Evolutionary conservation across 2,797 vertebrate genomes (phyloP), one percentile per base, ranked within the genome.

Genomic region (Steatocranus sp.): DNA sequence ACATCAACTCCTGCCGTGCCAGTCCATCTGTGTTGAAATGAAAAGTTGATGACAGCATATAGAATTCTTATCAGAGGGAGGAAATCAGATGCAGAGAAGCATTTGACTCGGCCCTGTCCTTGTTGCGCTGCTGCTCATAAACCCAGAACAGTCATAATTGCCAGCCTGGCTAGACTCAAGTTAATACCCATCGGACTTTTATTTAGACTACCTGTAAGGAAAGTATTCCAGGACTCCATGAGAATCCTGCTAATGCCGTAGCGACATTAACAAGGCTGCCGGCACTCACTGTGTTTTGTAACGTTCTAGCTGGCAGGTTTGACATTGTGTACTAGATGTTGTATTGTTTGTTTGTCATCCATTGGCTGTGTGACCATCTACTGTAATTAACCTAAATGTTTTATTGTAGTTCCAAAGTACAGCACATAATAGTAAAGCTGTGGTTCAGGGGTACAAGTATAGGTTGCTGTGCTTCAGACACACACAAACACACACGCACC

Each of bases 171-270:
- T 87, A 89, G 87, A 90, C 91, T 92, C 82, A 82, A 79, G 85
- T 79, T 87, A 77, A 91, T 87, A 82, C 86, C 86, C 87, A 30
- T 36, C 12, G 76, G 87, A 82, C 75, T 75, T 88, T 92, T 95
- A 93, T 95, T 95, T 93, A 94, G 89, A 92, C 90, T 92, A 90
- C 92, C 81, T 88, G 79, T 83, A 87, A 94, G 91, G 92, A 95
- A 95, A 95, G 77, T 94, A 92, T 95, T 94, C 84, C 91, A 88
- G 88, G 89, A 94, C 82, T 84, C 46, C 88, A 86, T 92, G 90
- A 91, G 77, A 93, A 87, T 87, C 86, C 76, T 73, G 83, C 88
- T 93, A 91, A 94, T 90, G 81, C 88, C 76, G 80, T 36, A 75
- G 81, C 51, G 74, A 53, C 82, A 79, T 84, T 92, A 90, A 93